Evolutionary conservation across 2,888 invertebrate genomes (phyloP).

Genomic region (Perizoma affinitatum): DNA sequence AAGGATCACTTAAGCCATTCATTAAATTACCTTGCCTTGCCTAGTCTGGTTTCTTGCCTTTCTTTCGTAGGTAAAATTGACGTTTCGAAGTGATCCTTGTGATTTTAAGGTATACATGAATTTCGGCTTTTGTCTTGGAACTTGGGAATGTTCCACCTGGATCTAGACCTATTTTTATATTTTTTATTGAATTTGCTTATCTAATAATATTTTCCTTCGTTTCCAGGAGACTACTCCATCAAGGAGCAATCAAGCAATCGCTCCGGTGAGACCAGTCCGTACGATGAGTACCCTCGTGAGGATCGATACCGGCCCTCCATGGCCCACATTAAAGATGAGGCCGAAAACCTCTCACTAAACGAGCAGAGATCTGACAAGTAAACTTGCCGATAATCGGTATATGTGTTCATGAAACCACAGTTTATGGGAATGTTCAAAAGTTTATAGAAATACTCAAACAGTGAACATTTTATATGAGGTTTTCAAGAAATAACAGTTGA

Average conservation of each 20-base stretch:
- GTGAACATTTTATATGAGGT: neutral
- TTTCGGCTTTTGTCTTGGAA: too few relatives aligned
- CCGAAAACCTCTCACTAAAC: conserved; percentile 80
- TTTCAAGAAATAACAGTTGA: too few relatives aligned
- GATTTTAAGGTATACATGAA: too few relatives aligned
- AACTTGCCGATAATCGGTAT: conserved; percentile 23
- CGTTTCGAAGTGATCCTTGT: too few relatives aligned
- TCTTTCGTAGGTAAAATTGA: too few relatives aligned
- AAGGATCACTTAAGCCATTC: too few relatives aligned
- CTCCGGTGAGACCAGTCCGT: conserved; percentile 75
- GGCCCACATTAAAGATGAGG: conserved; percentile 78
- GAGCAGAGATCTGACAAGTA: conserved; percentile 81
- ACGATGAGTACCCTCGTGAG: conserved; percentile 71
- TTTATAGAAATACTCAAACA: neutral
- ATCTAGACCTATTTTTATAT: too few relatives aligned
- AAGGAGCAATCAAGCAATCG: conserved; percentile 75
- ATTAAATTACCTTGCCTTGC: too few relatives aligned
- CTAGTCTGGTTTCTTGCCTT: too few relatives aligned
- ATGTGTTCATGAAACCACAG: neutral
- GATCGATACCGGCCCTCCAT: conserved; percentile 73
- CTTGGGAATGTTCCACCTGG: too few relatives aligned
- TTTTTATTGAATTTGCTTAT: too few relatives aligned
- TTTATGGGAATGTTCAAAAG: neutral
- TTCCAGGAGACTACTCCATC: conserved; percentile 65
- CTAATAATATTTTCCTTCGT: conserved; percentile 1